Evolutionary conservation across 1,140 invertebrate genomes (phyloP), one percentile per base, ranked within the genome.

Genomic region (Lordiphosa stackelbergi): DNA sequence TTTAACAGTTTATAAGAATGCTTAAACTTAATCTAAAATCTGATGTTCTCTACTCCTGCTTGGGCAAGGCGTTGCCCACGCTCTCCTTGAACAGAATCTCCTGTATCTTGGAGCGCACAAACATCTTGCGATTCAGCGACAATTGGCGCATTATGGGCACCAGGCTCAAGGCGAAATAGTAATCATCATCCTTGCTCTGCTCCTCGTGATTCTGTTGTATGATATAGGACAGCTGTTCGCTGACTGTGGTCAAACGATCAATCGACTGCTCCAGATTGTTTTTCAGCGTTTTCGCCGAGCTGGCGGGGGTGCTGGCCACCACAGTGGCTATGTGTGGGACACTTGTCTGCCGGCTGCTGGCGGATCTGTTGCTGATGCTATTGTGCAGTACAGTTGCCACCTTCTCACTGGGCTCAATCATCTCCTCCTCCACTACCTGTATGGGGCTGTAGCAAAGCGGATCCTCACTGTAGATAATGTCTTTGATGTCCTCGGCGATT

Each of bases 361-460:
- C 11, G 7, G 19, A 11, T 8, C 43, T 11, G n/a, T 6, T 24
- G 13, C 40, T 35, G 6, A 63, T 22, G 5, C 16, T 41, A n/a
- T 12, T 55, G 24, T 10, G 55, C 37, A 83, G 47, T 7, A 75
- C 40, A 22, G 64, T 71, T 38, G 36, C 22, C 0, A 81, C 63
- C 35, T 75, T 81, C 0, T 71, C 75, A 38, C 48, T 36, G 3
- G 55, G 5, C 4, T 74, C 70, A 7, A 69, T 34, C n/a, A 57
- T 62, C 11, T 83, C 75, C 12, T 81, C 75, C 6, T 81, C 75
- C 35, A 83, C 68, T 7, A 83, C 75, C 47, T 81, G 77, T n/a
- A 81, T 81, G 31, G 75, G 75, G 22, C 75, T 81, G 47, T 81
- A 81, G 53, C 75, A 81, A n/a, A 81, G 59, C 13, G 75, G 75